Conservation (phyloP, 2,888 invertebrate genomes). For the Synergus japonicus region DNA sequence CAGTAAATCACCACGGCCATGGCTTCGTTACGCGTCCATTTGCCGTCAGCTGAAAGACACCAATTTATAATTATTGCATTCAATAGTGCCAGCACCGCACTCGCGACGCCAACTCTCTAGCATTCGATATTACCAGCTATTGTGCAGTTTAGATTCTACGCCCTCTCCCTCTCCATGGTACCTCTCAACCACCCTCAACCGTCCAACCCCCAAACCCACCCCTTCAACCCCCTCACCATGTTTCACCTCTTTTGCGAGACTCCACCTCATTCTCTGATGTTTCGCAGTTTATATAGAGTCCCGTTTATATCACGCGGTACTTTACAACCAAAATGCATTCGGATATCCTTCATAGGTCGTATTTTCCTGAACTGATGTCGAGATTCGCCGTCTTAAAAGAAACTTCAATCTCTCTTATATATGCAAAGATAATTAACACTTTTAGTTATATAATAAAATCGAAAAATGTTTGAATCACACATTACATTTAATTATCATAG, state of each 20-base stretch:
- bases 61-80: slow-evolving; percentile 74
- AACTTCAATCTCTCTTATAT: too few species aligned
- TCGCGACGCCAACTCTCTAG: slow-evolving; percentile 62
- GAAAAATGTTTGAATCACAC: too few species aligned
- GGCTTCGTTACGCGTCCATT: slow-evolving; percentile 73
- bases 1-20: slow-evolving; percentile 78
- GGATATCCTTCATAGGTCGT: slow-evolving; percentile 56
- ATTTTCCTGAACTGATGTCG: slow-evolving; percentile 13
- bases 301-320: slow-evolving; percentile 51
- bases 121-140: slow-evolving; percentile 72
- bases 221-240: slow-evolving; percentile 26
- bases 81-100: slow-evolving; percentile 61
- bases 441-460: too few species aligned
- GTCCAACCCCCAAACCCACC: slow-evolving; percentile 43
- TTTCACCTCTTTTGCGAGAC: slow-evolving; percentile 49
- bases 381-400: too few species aligned
- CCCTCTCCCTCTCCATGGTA: slow-evolving; percentile 43
- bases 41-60: slow-evolving; percentile 69
- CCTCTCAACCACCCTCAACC: slow-evolving; percentile 45
- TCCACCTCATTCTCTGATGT: slow-evolving; percentile 11
- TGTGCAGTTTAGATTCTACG: slow-evolving; percentile 69
- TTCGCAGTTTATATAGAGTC: slow-evolving; percentile 48
- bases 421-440: too few species aligned
- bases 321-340: slow-evolving; percentile 53
- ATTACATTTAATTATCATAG: too few species aligned